These are phyloP conservation scores for Erythrocercus mccallii DNA, from an alignment of 2,113 vertebrate species.

Conservation along the genomic window DNA sequence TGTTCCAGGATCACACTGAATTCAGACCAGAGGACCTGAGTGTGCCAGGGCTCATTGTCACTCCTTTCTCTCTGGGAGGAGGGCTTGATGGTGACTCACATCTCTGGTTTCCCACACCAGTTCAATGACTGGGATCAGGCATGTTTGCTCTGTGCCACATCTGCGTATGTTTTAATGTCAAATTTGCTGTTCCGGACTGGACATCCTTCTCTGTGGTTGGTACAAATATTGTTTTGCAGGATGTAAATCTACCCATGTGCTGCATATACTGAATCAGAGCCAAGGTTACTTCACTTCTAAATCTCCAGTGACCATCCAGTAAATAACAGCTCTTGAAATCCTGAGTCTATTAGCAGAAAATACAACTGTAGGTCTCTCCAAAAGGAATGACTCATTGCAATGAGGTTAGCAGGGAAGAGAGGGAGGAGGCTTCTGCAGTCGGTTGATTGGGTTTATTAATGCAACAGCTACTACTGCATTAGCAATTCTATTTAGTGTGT, in stretches of 20 bases:
- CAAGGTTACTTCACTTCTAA: slow-evolving; percentile 18
- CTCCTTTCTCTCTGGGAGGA: neutral
- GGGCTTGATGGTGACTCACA: neutral
- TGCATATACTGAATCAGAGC: neutral
- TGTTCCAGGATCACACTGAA: neutral
- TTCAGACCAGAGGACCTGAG: neutral
- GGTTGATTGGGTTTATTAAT: neutral
- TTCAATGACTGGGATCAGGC: neutral
- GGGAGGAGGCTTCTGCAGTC: neutral
- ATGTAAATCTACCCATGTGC: neutral
- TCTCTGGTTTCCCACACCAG: neutral
- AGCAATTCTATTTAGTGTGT: neutral
- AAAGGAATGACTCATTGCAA: neutral
- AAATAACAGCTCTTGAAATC: slow-evolving; percentile 16
- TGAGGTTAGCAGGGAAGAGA: neutral
- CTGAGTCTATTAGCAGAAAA: neutral
- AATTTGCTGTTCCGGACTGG: neutral
- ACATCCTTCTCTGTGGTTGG: neutral
- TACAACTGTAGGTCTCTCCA: neutral
- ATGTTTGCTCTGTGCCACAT: neutral
- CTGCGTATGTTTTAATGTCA: neutral
- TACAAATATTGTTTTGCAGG: neutral
- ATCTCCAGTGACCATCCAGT: slow-evolving; percentile 36
- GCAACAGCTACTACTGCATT: neutral
- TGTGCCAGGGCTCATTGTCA: neutral